Conservation (phyloP, 2,888 invertebrate species). For the Leucophora obtusa region DNA sequence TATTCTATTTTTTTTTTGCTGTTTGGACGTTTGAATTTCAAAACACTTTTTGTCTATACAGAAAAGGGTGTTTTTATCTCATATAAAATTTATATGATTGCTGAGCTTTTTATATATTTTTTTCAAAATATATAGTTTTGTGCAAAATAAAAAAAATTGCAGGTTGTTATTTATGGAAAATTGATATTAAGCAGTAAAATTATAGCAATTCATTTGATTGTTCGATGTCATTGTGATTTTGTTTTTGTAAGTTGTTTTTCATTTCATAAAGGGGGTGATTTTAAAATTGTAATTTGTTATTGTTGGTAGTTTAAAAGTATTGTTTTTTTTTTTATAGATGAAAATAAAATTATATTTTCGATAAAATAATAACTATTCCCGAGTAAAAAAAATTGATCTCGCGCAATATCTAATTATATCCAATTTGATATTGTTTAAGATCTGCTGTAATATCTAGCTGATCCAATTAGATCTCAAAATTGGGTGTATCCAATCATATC, state of each 20-base stretch:
- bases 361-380: conserved; percentile 33
- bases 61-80: conserved; percentile 54
- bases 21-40: conserved; percentile 2
- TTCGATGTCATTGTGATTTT: conserved; percentile 55
- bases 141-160: conserved; percentile 36
- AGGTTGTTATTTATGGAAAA: conserved; percentile 37
- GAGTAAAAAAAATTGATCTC: no score
- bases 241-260: conserved; percentile 3
- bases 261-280: conserved; percentile 32
- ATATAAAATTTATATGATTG: conserved; percentile 57
- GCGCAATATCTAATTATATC: no score
- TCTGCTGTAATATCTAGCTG: no score
- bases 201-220: conserved; percentile 32
- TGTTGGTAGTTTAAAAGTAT: conserved; percentile 15
- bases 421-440: no score
- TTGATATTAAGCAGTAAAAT: conserved; percentile 10
- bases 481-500: no score
- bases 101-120: conserved; percentile 17
- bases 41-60: conserved; percentile 2
- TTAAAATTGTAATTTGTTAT: conserved; percentile 38
- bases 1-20: not conserved
- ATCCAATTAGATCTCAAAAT: no score
- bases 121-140: conserved; percentile 2
- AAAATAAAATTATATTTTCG: conserved; percentile 36
- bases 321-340: conserved; percentile 10